phyloP scores from a whole-genome alignment of 2,797 vertebrate genomes.

The Propithecus deckenii region DNA sequence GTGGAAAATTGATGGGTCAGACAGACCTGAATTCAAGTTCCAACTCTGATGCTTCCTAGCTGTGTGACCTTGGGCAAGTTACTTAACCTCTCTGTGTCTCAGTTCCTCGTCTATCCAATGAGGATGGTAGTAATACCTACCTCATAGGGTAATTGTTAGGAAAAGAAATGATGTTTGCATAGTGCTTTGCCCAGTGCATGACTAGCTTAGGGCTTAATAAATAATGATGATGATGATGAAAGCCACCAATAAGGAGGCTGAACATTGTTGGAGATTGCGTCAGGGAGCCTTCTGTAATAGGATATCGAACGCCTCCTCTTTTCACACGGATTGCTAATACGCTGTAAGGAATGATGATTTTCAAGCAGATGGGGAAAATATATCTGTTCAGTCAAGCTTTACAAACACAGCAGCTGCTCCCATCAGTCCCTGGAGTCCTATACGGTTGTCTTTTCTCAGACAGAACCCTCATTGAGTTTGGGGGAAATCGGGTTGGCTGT shows the following conservation, averaged over 20 bases:
- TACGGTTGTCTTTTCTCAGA: not conserved
- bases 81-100: not conserved
- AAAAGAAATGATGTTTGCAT: not conserved
- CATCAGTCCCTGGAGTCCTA: not conserved
- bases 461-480: not conserved
- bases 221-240: not conserved
- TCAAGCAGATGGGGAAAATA: not conserved
- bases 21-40: not conserved
- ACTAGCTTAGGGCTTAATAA: not conserved
- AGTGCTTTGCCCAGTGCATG: not conserved
- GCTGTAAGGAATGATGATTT: not conserved
- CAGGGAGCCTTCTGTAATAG: not conserved
- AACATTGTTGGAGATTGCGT: not conserved
- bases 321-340: not conserved
- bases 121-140: not conserved
- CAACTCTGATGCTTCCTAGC: not conserved
- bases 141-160: not conserved
- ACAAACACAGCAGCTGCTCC: slow-evolving; percentile 50
- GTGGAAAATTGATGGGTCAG: not conserved
- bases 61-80: not conserved
- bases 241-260: not conserved
- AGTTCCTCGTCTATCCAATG: not conserved
- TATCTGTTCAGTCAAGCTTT: slow-evolving; percentile 24
- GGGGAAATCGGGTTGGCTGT: not conserved
- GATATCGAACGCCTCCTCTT: not conserved